phyloP scores from a whole-genome alignment of 2,113 vertebrate species.

The Tachysurus vachellii region DNA sequence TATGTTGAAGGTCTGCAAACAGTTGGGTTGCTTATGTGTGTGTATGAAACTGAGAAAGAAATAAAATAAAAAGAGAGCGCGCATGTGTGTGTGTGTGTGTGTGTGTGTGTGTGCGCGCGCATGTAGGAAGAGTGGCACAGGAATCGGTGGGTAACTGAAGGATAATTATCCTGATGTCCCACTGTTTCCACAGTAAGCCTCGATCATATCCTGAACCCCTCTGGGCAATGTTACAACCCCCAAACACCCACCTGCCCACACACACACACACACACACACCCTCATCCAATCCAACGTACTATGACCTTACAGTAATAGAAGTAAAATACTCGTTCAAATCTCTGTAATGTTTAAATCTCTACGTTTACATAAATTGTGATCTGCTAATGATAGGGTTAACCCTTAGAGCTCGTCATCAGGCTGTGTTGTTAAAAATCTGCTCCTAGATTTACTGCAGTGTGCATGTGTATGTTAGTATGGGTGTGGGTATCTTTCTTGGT shows the following conservation, averaged over 20 bases:
- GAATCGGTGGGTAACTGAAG: slow-evolving; percentile 7
- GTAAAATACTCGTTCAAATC: background rate
- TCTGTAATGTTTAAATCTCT: background rate
- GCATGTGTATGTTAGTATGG: background rate
- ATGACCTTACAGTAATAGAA: background rate
- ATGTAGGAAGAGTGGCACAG: background rate
- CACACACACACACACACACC: slow-evolving; percentile 6
- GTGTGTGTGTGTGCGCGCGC: slow-evolving; percentile 3
- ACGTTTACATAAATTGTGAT: background rate
- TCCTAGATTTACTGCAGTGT: background rate
- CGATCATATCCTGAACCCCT: slow-evolving; percentile 43
- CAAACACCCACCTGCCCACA: background rate
- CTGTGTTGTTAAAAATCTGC: background rate
- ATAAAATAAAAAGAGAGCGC: background rate
- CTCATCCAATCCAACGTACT: background rate
- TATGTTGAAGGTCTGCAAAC: background rate
- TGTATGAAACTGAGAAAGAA: background rate
- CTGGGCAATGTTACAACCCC: slow-evolving; percentile 37
- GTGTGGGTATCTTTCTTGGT: background rate
- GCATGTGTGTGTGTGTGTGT: background rate
- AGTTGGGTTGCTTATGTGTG: background rate
- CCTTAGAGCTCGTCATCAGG: background rate
- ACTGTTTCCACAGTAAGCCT: slow-evolving; percentile 16
- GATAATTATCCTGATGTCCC: slow-evolving; percentile 45
- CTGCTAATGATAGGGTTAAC: background rate